These are phyloP conservation scores for Erythrocercus mccallii DNA, from an alignment of 2,113 vertebrate species.

Conservation along the genomic window DNA sequence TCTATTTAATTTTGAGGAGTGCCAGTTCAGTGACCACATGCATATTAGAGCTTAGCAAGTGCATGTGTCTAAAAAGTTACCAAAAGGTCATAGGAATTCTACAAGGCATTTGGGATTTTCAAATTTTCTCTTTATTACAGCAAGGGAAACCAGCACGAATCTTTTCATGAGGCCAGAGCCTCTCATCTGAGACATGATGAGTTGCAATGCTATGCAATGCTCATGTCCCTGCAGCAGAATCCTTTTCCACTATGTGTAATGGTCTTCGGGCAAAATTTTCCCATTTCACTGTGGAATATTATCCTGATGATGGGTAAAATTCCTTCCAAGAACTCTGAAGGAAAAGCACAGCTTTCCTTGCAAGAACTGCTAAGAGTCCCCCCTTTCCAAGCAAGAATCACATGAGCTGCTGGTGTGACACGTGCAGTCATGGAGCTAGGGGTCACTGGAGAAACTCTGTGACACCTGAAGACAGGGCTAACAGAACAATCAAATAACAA, in stretches of 20 bases:
- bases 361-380: background rate
- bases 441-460: background rate
- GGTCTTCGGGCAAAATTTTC: background rate
- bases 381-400: background rate
- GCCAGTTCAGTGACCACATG: conserved; percentile 49
- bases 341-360: background rate
- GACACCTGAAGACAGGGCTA: background rate
- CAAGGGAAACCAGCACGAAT: background rate
- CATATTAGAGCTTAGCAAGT: conserved; percentile 39
- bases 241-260: background rate
- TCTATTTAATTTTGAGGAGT: conserved; percentile 60
- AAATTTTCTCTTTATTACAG: conserved; percentile 6
- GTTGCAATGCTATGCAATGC: fast-evolving
- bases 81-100: conserved; percentile 58
- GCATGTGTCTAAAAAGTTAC: conserved; percentile 48
- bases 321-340: background rate
- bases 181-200: background rate
- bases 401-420: background rate
- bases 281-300: background rate
- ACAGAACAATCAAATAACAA: background rate
- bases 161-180: background rate
- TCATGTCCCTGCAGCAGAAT: background rate
- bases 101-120: conserved; percentile 40
- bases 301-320: background rate
- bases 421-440: fast-evolving